Conservation (phyloP, 2,888 invertebrate genomes). For the Pseudanteris insignis region DNA sequence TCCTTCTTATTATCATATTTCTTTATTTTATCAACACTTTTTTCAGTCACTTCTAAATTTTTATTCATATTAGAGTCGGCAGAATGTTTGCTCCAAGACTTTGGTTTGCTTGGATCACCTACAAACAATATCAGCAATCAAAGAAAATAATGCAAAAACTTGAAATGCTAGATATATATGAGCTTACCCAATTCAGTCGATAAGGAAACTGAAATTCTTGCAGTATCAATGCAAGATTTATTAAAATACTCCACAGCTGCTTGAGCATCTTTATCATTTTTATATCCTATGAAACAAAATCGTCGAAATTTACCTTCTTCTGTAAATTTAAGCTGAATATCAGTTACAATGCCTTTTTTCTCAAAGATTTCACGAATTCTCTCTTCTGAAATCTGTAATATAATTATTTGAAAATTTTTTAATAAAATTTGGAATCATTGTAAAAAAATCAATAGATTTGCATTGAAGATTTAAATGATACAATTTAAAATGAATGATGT, state of each 20-base stretch:
- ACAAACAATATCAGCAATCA: too few species aligned
- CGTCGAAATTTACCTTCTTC: slow-evolving; percentile 90
- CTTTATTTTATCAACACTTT: slow-evolving; percentile 48
- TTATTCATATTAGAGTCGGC: slow-evolving; percentile 77
- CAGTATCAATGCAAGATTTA: slow-evolving; percentile 84
- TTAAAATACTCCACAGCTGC: slow-evolving; percentile 82
- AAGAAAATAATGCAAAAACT: too few species aligned
- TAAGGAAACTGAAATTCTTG: slow-evolving; percentile 80
- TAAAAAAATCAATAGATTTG: too few species aligned
- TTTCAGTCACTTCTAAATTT: slow-evolving; percentile 43
- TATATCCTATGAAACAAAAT: slow-evolving; percentile 94
- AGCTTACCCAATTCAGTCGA: slow-evolving; percentile 75
- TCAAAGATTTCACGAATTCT: slow-evolving; percentile 80
- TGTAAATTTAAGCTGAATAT: slow-evolving; percentile 92
- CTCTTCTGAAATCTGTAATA: slow-evolving; percentile 78
- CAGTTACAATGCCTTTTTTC: slow-evolving; percentile 86
- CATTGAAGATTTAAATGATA: slow-evolving; percentile 2
- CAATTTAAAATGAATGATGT: too few species aligned
- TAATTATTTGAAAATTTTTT: too few species aligned
- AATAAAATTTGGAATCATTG: slow-evolving; percentile 6
- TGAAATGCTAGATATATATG: too few species aligned
- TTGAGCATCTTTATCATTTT: slow-evolving; percentile 80
- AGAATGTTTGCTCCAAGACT: slow-evolving; percentile 94
- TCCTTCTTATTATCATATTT: slow-evolving; percentile 59
- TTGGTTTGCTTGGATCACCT: slow-evolving; percentile 78